Base-by-base conservation (phyloP, 2,888 invertebrate species). In the Netelia melanura region DNA sequence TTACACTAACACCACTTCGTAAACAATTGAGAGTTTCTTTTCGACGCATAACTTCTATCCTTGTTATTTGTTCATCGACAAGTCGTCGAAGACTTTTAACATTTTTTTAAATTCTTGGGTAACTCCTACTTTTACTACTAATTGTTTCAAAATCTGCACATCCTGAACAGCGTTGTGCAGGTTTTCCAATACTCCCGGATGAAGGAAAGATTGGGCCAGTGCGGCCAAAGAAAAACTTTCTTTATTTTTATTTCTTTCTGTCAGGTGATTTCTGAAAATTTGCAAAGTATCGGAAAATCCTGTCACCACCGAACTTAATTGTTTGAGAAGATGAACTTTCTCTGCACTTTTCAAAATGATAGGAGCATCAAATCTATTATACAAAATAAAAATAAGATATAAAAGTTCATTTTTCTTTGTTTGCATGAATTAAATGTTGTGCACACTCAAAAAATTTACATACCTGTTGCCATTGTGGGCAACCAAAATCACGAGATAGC, bases 131-230 rank as follows among this genome's bases (percentile, higher is more conserved):
- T 68, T 58, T 11, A n/a, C 61, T 5, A 79, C 52, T 10, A 83
- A 30, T 23, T 74, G 43, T 14, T 48, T 38, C 48, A 78, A 61
- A 61, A 79, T 56, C 8, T 64, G 43, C 58, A 83, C 78, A 83
- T 83, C 83, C 17, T 74, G 70, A 52, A 67, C 72, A 71, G 78
- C 78, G 30, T 83, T 67, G 14, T 79, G 83, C 38, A 72, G 61
- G 6, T 67, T 54, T 67, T 67, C 61, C 14, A 72, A 64, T 10
- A 68, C 74, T 25, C 61, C 62, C 71, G 48, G 25, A 38, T 70
- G 65, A 10, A 83, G 48, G 58, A 43, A 83, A 1, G 48, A 56
- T 3, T 9, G 3, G 11, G 78, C 77, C 14, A 78, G 71, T 11
- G 61, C n/a, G 48, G 21, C 54, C 65, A 78, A 72, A 17, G 48